A percentile compares a stretch with the other conserved stretches of the same genome.
phyloP scores from a whole-genome alignment of 2,797 vertebrate genomes.

The Diplodus puntazzo region DNA sequence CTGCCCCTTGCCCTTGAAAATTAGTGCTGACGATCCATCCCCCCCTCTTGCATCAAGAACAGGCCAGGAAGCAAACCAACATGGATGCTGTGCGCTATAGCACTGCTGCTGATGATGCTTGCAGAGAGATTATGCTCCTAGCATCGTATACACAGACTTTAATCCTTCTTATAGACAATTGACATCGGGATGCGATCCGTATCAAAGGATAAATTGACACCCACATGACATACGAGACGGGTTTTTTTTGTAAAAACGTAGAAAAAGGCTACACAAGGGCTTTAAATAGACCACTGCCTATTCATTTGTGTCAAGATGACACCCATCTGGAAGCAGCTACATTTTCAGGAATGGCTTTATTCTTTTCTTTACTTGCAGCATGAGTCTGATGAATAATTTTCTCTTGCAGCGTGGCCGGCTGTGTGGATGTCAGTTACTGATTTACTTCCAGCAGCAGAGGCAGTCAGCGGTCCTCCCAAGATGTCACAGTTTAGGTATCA shows the following conservation, averaged over 20 bases:
- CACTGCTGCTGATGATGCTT: conserved; percentile 71
- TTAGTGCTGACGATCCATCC: conserved; percentile 66
- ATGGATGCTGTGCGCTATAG: conserved; percentile 86
- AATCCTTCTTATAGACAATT: conserved; percentile 57
- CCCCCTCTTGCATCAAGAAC: conserved; percentile 62
- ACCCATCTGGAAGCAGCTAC: conserved; percentile 50
- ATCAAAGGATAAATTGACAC: conserved; percentile 8
- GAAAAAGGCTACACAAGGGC: conserved; percentile 18
- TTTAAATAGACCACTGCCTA: conserved; percentile 32
- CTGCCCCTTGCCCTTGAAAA: conserved; percentile 61
- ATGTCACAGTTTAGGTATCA: conserved; percentile 45
- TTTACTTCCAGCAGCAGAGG: conserved; percentile 53
- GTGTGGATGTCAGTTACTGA: conserved; percentile 54
- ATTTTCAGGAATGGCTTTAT: conserved; percentile 8
- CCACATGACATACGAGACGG: not conserved
- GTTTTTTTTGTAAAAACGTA: conserved; percentile 21
- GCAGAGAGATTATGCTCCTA: conserved; percentile 74
- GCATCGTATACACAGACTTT: conserved; percentile 51
- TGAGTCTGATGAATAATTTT: conserved; percentile 13
- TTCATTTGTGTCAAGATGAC: conserved; percentile 61
- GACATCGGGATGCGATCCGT: conserved; percentile 19
- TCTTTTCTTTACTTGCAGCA: conserved; percentile 3
- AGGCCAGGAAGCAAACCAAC: conserved; percentile 83
- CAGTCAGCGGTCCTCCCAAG: conserved; percentile 49
- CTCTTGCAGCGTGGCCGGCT: conserved; percentile 27